Evolutionary conservation across 2,113 vertebrate genomes (phyloP).

Genomic region (Melanerpes aurifrons): DNA sequence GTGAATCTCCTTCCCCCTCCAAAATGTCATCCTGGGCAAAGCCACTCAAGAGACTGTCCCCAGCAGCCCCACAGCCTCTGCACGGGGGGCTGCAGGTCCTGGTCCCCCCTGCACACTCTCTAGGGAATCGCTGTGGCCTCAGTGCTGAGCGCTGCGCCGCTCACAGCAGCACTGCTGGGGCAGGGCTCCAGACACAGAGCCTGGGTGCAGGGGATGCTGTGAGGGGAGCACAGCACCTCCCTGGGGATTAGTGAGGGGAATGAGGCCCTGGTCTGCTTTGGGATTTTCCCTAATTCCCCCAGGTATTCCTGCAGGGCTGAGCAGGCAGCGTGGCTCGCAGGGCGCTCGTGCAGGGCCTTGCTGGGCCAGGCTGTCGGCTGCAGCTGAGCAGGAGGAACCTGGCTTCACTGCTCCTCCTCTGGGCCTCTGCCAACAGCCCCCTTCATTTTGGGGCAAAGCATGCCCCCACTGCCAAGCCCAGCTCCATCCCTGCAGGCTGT

Average conservation of each 20-base stretch:
- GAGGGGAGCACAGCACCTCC: background rate
- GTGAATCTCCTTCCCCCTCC: background rate
- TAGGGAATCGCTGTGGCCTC: background rate
- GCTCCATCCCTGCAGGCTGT: background rate
- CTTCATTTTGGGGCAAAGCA: background rate
- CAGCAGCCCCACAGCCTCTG: fast-evolving
- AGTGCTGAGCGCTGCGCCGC: background rate
- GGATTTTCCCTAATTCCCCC: conserved; percentile 36
- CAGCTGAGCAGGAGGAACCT: background rate
- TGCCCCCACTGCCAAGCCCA: fast-evolving
- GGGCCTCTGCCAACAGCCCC: too few species aligned
- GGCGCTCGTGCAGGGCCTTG: background rate
- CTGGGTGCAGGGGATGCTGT: background rate
- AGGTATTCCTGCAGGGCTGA: background rate
- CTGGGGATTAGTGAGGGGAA: background rate
- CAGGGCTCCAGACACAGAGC: background rate
- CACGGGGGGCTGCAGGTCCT: fast-evolving
- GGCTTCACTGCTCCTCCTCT: background rate
- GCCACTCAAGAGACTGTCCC: fast-evolving
- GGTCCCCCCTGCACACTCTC: background rate
- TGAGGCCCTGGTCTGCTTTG: background rate
- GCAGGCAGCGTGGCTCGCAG: background rate
- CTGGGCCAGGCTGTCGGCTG: background rate
- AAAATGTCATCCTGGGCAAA: background rate
- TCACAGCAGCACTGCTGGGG: fast-evolving